Percentiles rank a stretch among this genome's conserved stretches.
Evolutionary conservation across 2,888 invertebrate species (phyloP).

Genomic region (Orthonevra nobilis): DNA sequence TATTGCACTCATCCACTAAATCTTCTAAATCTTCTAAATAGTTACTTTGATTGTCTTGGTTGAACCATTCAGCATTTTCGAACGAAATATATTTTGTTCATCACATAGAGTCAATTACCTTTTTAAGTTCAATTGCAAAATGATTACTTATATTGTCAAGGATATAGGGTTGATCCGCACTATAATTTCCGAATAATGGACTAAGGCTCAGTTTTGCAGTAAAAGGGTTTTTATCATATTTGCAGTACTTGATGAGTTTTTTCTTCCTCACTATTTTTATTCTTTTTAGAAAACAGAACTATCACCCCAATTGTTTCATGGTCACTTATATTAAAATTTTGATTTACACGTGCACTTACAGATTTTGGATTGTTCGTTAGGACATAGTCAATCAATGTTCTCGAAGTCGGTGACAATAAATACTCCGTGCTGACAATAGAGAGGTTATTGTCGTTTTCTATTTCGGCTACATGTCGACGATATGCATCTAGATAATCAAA

Average conservation of each 20-base stretch:
- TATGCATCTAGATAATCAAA: background rate
- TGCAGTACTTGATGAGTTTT: constrained; percentile 3
- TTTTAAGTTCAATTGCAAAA: no score
- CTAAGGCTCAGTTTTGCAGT: no score
- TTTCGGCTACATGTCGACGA: no score
- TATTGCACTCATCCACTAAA: no score
- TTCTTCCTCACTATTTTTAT: background rate
- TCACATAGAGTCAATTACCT: no score
- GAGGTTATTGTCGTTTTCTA: constrained; percentile 2
- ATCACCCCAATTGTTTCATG: background rate
- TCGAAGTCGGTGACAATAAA: background rate
- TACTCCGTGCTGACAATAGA: background rate
- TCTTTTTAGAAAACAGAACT: background rate
- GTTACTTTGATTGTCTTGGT: no score
- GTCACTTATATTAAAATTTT: background rate
- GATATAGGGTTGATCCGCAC: no score
- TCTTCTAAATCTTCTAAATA: no score
- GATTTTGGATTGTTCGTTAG: background rate
- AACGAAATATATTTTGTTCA: no score
- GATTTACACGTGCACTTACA: background rate
- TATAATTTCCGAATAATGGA: no score
- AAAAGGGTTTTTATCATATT: constrained; percentile 15
- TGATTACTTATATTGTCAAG: no score
- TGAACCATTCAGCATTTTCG: no score
- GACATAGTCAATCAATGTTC: constrained; percentile 2